phyloP scores from a whole-genome alignment of 2,797 vertebrate genomes.

The Spondyliosoma cantharus region DNA sequence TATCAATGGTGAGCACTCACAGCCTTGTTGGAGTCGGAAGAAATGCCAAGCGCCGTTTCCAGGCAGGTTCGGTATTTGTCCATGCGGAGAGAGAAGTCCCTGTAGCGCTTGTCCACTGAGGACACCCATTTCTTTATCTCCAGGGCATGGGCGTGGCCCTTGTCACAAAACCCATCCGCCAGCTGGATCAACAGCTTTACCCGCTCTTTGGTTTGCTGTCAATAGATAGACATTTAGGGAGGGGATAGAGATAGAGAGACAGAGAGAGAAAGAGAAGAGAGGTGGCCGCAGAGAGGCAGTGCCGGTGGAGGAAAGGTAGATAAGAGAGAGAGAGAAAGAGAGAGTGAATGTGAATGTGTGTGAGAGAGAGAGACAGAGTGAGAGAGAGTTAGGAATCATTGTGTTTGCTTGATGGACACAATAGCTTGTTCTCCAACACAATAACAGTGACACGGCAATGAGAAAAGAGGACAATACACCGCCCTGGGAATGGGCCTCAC shows the following conservation, averaged over 20 bases:
- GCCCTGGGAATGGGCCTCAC: conserved; percentile 75
- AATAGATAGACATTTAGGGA: conserved; percentile 69
- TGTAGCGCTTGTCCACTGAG: conserved; percentile 98
- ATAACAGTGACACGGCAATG: conserved; percentile 78
- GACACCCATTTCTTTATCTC: conserved; percentile 99
- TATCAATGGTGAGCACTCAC: conserved; percentile 78
- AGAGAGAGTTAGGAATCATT: conserved; percentile 69
- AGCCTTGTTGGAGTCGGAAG: conserved; percentile 97
- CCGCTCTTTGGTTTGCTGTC: conserved; percentile 99
- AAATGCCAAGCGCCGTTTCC: conserved; percentile 97
- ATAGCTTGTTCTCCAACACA: conserved; percentile 73
- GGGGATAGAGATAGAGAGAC: conserved; percentile 37
- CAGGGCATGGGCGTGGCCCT: conserved; percentile 97
- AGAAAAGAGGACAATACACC: conserved; percentile 71
- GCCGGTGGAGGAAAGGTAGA: conserved; percentile 62
- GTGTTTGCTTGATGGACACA: conserved; percentile 71
- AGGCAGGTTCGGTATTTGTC: conserved; percentile 97
- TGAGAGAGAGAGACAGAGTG: conserved; percentile 20
- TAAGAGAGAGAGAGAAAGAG: conserved; percentile 24
- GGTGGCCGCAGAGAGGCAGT: conserved; percentile 57
- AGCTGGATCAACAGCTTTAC: conserved; percentile 99
- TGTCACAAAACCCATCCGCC: conserved; percentile 99
- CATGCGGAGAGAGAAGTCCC: conserved; percentile 99
- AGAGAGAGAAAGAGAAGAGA: conserved; percentile 43
- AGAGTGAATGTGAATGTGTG: conserved; percentile 36